These are phyloP conservation scores for Heliconius hortense DNA, from an alignment of 2,888 invertebrate genomes.

Conservation along the genomic window DNA sequence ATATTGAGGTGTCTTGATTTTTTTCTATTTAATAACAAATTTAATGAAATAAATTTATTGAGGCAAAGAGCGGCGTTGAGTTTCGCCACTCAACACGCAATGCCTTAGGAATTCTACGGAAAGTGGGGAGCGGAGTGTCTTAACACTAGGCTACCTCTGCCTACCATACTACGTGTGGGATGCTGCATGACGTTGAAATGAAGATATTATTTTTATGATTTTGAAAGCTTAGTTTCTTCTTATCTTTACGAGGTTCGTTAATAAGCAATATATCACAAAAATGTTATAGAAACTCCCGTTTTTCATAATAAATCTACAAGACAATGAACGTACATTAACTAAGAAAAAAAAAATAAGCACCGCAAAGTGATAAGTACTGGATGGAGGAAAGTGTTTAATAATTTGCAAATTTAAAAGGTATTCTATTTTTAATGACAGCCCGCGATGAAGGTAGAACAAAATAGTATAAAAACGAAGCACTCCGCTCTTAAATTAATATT, in stretches of 20 bases:
- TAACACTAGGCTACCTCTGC: too few relatives aligned
- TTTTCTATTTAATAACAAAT: background rate
- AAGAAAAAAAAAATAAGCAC: constrained; percentile 1
- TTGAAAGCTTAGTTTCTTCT: too few relatives aligned
- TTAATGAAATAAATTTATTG: too few relatives aligned
- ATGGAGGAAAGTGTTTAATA: constrained; percentile 26
- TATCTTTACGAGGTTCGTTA: too few relatives aligned
- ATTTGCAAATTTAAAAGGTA: constrained; percentile 23
- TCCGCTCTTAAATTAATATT: constrained; percentile 35
- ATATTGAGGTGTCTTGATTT: background rate
- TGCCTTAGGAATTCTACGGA: too few relatives aligned
- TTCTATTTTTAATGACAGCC: constrained; percentile 24
- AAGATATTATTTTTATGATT: too few relatives aligned
- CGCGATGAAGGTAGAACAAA: constrained; percentile 18
- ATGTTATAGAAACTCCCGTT: background rate
- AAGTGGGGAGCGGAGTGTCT: too few relatives aligned
- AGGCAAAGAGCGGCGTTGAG: too few relatives aligned
- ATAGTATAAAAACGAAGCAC: constrained; percentile 31
- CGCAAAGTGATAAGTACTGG: constrained; percentile 18
- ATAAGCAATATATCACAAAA: background rate
- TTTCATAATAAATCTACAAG: background rate
- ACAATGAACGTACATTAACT: background rate
- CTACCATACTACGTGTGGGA: too few relatives aligned
- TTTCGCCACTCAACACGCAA: too few relatives aligned
- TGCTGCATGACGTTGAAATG: too few relatives aligned